These are phyloP conservation scores for Notarius quadriscutis DNA, from an alignment of 2,113 vertebrate species.

Conservation along the genomic window DNA sequence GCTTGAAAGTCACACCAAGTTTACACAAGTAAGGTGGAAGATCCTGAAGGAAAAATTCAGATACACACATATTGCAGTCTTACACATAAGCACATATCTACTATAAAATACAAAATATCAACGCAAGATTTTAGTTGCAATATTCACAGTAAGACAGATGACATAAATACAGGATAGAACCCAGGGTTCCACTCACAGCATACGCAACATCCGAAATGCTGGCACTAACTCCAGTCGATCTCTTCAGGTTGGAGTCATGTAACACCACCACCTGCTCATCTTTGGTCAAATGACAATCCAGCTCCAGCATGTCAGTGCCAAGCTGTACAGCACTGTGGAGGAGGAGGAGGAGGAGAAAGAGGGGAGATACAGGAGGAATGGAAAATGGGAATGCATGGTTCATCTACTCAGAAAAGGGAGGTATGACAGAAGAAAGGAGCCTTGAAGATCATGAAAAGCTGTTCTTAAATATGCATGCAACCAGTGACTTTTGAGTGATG, in stretches of 20 bases:
- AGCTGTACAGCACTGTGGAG: slow-evolving; percentile 83
- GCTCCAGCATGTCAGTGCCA: slow-evolving; percentile 96
- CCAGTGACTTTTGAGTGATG: not conserved
- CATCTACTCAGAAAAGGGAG: not conserved
- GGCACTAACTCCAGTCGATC: slow-evolving; percentile 83
- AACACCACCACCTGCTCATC: slow-evolving; percentile 94
- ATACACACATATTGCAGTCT: not conserved
- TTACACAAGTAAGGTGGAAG: slow-evolving; percentile 90
- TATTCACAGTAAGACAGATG: not conserved
- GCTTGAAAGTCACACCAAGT: slow-evolving; percentile 91
- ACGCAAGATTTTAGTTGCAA: not conserved
- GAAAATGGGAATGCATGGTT: not conserved
- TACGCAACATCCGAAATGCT: slow-evolving; percentile 84
- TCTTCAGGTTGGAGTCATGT: slow-evolving; percentile 87
- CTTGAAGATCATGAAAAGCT: not conserved
- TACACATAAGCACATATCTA: not conserved
- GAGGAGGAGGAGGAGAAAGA: not conserved
- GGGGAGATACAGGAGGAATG: not conserved
- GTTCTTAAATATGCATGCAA: slow-evolving; percentile 13
- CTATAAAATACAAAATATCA: not conserved
- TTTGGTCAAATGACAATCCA: slow-evolving; percentile 95
- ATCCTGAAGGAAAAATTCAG: slow-evolving; percentile 73
- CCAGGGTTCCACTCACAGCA: slow-evolving; percentile 76
- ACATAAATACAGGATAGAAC: not conserved
- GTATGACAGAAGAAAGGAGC: not conserved